A percentile compares a stretch with the other conserved stretches of the same genome.
Evolutionary conservation across 92 coral and sea anemone genomes (phyloP).

Genomic region (Anthopleura xanthogrammica): DNA sequence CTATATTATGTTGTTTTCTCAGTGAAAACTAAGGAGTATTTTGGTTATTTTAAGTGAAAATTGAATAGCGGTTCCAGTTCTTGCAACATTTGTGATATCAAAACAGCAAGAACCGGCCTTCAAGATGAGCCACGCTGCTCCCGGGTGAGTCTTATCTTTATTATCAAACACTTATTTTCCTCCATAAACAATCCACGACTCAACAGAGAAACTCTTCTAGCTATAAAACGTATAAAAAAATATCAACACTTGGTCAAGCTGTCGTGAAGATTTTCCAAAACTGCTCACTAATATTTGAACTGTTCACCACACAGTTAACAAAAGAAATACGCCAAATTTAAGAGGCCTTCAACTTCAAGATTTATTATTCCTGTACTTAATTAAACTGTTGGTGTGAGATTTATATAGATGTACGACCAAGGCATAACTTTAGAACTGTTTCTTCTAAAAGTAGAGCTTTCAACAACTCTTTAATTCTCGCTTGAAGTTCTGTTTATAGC

Average conservation of each 20-base stretch:
- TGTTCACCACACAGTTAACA: neutral
- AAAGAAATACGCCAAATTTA: neutral
- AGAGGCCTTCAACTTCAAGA: neutral
- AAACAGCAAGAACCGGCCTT: neutral
- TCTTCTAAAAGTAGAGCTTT: neutral
- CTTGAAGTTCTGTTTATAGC: too few relatives aligned
- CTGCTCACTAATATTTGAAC: neutral
- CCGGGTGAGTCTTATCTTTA: slow-evolving; percentile 51
- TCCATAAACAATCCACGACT: neutral
- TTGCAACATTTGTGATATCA: neutral
- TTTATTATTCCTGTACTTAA: neutral
- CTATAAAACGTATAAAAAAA: neutral
- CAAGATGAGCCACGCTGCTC: slow-evolving; percentile 82
- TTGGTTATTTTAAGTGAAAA: neutral
- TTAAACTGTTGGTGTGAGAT: neutral
- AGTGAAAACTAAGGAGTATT: neutral
- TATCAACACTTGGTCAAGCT: neutral
- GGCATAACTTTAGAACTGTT: neutral
- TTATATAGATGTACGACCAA: neutral
- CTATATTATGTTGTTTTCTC: neutral
- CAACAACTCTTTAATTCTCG: neutral
- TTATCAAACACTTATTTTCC: neutral
- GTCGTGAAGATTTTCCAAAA: neutral
- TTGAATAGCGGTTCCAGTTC: neutral
- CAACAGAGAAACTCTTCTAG: neutral